phyloP scores from a whole-genome alignment of 1,140 invertebrate genomes.

The Macrobrachium rosenbergii region DNA sequence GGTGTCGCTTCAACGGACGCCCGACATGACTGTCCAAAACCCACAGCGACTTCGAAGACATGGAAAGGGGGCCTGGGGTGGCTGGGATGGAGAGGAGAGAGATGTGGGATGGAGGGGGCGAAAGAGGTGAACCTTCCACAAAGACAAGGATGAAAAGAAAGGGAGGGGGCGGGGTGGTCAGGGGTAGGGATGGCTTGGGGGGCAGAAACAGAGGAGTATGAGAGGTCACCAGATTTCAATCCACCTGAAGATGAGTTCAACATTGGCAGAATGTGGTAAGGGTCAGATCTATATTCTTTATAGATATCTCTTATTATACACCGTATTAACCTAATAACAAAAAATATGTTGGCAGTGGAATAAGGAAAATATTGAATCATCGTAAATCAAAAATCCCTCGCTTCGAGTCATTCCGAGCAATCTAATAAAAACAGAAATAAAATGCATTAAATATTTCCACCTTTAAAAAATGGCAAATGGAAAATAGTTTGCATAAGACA shows the following conservation, averaged over 20 bases:
- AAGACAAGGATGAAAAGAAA: not conserved
- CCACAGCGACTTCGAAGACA: not conserved
- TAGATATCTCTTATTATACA: too few species aligned
- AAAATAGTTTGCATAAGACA: too few species aligned
- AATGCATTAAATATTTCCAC: too few species aligned
- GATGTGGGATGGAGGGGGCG: not conserved
- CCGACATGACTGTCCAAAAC: not conserved
- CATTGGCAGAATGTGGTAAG: not conserved
- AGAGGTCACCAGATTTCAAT: not conserved
- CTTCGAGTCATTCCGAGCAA: too few species aligned
- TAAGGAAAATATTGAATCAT: too few species aligned
- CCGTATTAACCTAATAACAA: too few species aligned
- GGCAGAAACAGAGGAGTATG: not conserved
- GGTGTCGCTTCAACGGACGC: not conserved
- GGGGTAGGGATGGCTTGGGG: not conserved
- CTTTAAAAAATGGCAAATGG: too few species aligned
- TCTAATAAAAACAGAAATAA: too few species aligned
- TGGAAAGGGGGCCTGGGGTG: not conserved
- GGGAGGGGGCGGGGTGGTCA: not conserved
- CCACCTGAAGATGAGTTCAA: not conserved
- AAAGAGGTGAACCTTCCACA: not conserved
- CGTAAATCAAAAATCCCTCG: too few species aligned
- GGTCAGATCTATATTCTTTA: too few species aligned
- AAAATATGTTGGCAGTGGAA: too few species aligned
- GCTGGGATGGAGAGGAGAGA: not conserved